Base-by-base conservation (phyloP, 2,888 invertebrate genomes). In the Euzetes globulus region DNA sequence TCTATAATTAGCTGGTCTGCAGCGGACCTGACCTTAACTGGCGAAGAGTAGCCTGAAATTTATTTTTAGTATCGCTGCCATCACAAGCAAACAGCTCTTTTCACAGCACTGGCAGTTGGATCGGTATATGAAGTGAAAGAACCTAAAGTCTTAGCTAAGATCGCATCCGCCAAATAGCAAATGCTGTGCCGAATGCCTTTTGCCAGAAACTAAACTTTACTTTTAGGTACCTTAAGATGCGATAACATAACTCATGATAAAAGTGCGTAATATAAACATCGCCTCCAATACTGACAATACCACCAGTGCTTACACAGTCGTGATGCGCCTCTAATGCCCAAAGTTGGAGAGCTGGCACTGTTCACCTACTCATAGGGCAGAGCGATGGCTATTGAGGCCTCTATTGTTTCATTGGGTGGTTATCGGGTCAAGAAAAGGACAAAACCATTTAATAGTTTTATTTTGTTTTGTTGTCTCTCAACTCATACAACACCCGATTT, bases 1-100 rank as follows among this genome's bases (percentile, higher is more conserved):
- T 65, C 72, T 72, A 72, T 72, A 72, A 72, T 72, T 58, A 72
- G 72, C 52, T 72, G 72, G 72, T 72, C 72, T 72, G 72, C 29
- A 72, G 55, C 52, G 72, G 72, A 72, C 72, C 52, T 72, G 72
- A 72, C 72, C 72, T 72, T 72, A 72, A 58, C 72, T 50, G 72
- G 72, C 72, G 55, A 72, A 72, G 63, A 65, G 72, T 72, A 72
- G 72, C 72, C 72, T 19, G 37, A 52, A 55, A 72, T 52, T 50
- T 72, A 72, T 72, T 72, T 72, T 72, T 72, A 72, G 72, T 52
- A 19, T 9, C 37, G 33, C 19, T 58, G 37, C 55, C 27, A 37
- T 52, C 72, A 19, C 22, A 58, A 33, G 72, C 72, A 52, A 58
- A 72, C 47, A 58, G 72, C 37, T 37, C 25, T 50, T 50, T n/a